Evolutionary conservation across 2,888 invertebrate genomes (phyloP).

Genomic region (Drosophila yooni): DNA sequence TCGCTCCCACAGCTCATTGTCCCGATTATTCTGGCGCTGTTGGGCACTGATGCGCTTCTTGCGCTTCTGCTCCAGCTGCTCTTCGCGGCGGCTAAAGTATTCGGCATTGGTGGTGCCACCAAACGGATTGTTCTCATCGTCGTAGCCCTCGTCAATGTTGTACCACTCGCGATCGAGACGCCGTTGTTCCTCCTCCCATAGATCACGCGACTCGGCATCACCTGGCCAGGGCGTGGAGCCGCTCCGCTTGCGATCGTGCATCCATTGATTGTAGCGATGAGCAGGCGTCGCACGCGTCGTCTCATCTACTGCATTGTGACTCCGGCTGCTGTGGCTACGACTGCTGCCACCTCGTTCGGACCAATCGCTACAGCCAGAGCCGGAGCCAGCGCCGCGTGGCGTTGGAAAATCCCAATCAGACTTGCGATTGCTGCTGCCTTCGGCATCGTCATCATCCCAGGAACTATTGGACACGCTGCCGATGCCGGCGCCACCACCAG

Average conservation of each 20-base stretch:
- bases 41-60: constrained; percentile 97
- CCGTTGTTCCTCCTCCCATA: constrained; percentile 96
- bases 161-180: constrained; percentile 98
- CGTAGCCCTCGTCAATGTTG: constrained; percentile 96
- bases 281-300: constrained; percentile 94
- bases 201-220: constrained; percentile 90
- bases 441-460: constrained; percentile 89
- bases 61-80: constrained; percentile 94
- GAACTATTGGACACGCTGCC: constrained; percentile 87
- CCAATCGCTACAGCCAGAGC: constrained; percentile 68
- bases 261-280: constrained; percentile 92
- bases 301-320: constrained; percentile 86
- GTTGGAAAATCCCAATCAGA: constrained; percentile 98
- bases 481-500: constrained; percentile 87
- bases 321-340: constrained; percentile 68
- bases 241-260: constrained; percentile 88
- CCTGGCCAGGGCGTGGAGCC: constrained; percentile 90
- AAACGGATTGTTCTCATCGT: constrained; percentile 97
- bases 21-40: constrained; percentile 98
- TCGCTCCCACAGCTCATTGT: constrained; percentile 99
- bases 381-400: constrained; percentile 86
- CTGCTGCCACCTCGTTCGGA: constrained; percentile 79
- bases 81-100: constrained; percentile 96
- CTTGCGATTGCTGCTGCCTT: constrained; percentile 82
- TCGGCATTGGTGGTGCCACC: constrained; percentile 94